Conservation (phyloP, 1,140 invertebrate species). For the Protaetia brevitarsis region DNA sequence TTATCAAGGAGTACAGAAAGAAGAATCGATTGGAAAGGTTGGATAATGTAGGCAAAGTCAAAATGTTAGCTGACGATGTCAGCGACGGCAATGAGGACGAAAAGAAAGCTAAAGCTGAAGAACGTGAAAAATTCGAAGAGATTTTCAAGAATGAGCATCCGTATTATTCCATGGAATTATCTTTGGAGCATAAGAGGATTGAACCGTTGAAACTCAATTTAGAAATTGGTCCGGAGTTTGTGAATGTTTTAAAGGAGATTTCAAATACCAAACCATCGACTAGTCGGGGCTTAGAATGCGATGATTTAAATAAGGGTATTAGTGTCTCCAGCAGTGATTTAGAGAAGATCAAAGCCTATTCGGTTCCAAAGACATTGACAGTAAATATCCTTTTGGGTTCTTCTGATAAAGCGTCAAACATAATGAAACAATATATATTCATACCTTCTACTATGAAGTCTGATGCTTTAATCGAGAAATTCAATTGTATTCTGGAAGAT, state of each 20-base stretch:
- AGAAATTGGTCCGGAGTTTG: not conserved
- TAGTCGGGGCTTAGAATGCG: not conserved
- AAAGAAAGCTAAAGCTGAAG: not conserved
- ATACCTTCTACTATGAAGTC: not conserved
- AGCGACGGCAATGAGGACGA: not conserved
- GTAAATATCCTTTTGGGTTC: not conserved
- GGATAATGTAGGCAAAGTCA: not conserved
- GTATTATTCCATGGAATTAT: slow-evolving; percentile 7
- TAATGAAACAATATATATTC: slow-evolving; percentile 2
- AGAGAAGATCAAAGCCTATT: not conserved
- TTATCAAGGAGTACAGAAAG: not conserved
- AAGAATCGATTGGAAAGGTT: slow-evolving; percentile 5
- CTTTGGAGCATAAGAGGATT: not conserved
- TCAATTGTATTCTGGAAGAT: not conserved
- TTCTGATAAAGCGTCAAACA: not conserved
- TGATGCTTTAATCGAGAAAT: not conserved
- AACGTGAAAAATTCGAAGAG: not conserved
- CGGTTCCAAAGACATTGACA: not conserved
- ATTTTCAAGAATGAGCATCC: slow-evolving; percentile 16
- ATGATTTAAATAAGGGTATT: not conserved
- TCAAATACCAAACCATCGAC: not conserved
- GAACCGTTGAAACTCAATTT: not conserved
- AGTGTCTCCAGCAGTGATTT: not conserved
- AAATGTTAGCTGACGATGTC: not conserved
- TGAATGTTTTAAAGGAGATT: not conserved